Conservation (phyloP, 2,797 vertebrate species). For the Coccyzus lansbergi region DNA sequence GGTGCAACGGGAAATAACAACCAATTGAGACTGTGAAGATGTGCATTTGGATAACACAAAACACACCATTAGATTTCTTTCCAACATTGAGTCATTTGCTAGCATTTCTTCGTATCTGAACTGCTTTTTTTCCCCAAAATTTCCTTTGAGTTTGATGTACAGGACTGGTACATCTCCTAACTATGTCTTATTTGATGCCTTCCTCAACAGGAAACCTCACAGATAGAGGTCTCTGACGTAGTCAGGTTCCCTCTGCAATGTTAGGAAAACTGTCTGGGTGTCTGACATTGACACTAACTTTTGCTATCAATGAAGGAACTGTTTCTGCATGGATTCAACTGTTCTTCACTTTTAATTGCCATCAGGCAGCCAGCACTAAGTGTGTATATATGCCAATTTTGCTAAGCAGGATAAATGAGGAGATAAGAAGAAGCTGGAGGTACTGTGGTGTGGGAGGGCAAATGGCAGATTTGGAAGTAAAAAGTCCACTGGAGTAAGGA, state of each 20-base stretch:
- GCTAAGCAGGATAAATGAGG: background rate
- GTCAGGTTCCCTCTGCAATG: background rate
- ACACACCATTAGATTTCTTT: background rate
- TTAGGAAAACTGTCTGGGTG: background rate
- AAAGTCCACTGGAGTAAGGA: background rate
- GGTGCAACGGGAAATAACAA: background rate
- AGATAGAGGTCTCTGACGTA: background rate
- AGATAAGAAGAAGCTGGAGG: background rate
- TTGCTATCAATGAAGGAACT: background rate
- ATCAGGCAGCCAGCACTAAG: background rate
- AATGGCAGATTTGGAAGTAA: background rate
- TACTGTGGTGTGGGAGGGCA: background rate
- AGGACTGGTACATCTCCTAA: background rate
- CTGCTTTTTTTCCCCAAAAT: background rate
- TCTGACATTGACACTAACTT: background rate
- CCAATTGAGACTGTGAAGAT: background rate
- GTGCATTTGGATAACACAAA: background rate
- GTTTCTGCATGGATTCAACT: background rate
- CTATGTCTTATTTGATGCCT: background rate
- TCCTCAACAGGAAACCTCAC: background rate
- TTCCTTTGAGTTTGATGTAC: background rate
- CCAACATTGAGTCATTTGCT: background rate
- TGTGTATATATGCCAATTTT: background rate
- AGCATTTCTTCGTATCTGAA: background rate
- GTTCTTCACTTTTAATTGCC: background rate